Conservation (phyloP, 53 echinoderm and acorn worm species). For the Stichopus horrens region DNA sequence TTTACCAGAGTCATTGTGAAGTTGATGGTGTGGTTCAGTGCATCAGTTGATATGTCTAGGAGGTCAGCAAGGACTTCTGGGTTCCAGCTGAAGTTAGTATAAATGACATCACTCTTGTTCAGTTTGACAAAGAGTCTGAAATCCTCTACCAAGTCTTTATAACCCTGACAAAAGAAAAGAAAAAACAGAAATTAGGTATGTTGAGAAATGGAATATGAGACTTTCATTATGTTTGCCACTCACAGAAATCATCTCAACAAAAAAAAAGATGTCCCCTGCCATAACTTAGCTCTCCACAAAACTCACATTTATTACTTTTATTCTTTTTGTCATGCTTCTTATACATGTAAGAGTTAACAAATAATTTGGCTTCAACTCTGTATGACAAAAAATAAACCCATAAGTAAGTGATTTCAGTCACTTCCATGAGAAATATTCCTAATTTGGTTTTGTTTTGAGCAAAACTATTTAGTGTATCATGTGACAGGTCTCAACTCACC, state of each 20-base stretch:
- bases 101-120: conserved; percentile 88
- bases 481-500: conserved; percentile 8
- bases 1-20: conserved; percentile 58
- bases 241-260: no score
- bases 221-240: not conserved
- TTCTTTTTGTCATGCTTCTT: not conserved
- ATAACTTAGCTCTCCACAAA: no score
- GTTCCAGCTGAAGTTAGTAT: conserved; percentile 99
- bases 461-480: no score
- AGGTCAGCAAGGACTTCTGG: conserved; percentile 71
- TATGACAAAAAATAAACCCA: no score
- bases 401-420: no score
- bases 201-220: not conserved
- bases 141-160: conserved; percentile 67
- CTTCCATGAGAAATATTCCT: no score
- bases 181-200: not conserved
- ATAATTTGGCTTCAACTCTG: no score
- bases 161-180: conserved; percentile 53
- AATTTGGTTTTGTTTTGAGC: no score
- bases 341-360: not conserved
- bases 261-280: no score
- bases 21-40: conserved; percentile 65
- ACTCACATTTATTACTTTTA: no score
- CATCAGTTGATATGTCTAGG: conserved; percentile 52
- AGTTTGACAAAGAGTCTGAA: conserved; percentile 75